Conservation (phyloP, 2,888 invertebrate genomes). For the Liposcelis brunnea region DNA sequence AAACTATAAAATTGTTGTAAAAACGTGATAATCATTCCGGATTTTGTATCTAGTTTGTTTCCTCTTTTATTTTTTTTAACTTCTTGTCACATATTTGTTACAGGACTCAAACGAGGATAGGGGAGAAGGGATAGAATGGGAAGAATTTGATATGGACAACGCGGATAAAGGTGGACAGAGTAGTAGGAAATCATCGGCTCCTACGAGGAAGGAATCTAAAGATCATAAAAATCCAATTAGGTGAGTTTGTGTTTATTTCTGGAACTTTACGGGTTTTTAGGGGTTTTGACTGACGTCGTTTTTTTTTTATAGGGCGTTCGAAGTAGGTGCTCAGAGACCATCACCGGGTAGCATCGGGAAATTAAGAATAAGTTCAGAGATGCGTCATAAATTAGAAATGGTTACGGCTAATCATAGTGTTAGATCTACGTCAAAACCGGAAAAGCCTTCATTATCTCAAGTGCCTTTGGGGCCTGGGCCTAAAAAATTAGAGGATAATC, state of each 20-base stretch:
- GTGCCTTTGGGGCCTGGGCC: conserved; percentile 20
- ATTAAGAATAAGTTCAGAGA: conserved; percentile 75
- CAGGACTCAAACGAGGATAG: conserved; percentile 18
- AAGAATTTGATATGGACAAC: conserved; percentile 55
- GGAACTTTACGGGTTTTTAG: no score
- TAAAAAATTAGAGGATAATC: conserved; percentile 66
- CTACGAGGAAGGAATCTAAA: conserved; percentile 1
- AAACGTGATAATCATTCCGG: no score
- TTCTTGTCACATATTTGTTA: conserved; percentile 1
- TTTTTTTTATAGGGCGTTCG: conserved; percentile 36
- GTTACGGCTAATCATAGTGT: conserved; percentile 81
- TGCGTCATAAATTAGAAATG: conserved; percentile 74
- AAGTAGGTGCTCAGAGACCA: conserved; percentile 64
- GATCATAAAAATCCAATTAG: conserved; percentile 25
- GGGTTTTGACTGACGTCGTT: no score
- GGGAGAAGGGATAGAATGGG: conserved; percentile 52
- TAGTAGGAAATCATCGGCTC: conserved; percentile 17
- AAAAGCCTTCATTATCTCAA: conserved; percentile 42
- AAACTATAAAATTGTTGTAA: no score
- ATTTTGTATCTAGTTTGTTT: no score
- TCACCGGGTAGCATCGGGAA: conserved; percentile 81
- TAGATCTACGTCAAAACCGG: conserved; percentile 56
- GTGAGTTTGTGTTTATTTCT: conserved; percentile 17
- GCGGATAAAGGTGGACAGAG: conserved; percentile 24
- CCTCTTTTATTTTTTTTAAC: no score